Percentiles rank a stretch among this genome's conserved stretches.
Evolutionary conservation across 2,797 vertebrate genomes (phyloP).

Genomic region (Cheirogaleus major): DNA sequence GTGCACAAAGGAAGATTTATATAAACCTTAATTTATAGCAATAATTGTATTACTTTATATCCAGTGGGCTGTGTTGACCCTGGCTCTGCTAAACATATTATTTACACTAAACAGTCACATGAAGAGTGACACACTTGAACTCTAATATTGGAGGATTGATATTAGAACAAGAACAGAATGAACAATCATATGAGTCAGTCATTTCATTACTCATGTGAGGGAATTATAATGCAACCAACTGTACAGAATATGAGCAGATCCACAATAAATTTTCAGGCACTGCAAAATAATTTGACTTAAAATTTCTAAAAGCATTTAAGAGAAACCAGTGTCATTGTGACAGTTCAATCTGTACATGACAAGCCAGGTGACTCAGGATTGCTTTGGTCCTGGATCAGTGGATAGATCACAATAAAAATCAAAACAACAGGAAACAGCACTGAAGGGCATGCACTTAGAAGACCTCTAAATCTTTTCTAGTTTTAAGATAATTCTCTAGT

Average conservation of each 20-base stretch:
- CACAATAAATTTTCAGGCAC: neutral
- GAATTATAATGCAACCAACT: neutral
- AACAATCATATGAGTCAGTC: neutral
- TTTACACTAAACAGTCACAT: neutral
- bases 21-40: neutral
- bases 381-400: neutral
- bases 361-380: neutral
- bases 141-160: neutral
- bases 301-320: slow-evolving; percentile 1
- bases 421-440: neutral
- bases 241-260: neutral
- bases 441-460: neutral
- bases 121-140: neutral
- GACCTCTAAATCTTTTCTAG: neutral
- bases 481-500: neutral
- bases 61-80: neutral
- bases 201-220: neutral
- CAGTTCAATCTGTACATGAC: neutral
- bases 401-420: neutral
- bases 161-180: neutral
- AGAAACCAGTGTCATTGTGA: neutral
- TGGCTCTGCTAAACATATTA: neutral
- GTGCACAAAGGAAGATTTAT: neutral
- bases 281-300: neutral
- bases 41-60: neutral